These are phyloP conservation scores for Ceratotherium simum DNA, from an alignment of 2,113 vertebrate species.

Conservation along the genomic window DNA sequence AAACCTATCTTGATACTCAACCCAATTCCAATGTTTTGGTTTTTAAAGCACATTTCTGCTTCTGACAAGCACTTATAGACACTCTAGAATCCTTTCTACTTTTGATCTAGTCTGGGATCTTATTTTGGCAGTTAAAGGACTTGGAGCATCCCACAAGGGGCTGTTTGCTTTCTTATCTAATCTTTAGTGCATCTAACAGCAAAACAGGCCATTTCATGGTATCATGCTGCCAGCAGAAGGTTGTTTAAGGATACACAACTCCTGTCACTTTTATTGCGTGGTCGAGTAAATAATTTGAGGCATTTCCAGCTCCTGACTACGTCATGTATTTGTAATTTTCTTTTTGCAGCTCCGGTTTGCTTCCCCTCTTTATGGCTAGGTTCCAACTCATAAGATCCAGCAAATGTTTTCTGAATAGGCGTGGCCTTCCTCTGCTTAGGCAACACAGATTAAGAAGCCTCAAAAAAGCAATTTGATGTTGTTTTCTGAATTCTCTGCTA, in stretches of 20 bases:
- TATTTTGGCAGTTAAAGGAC: conserved; percentile 59
- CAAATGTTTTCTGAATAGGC: conserved; percentile 33
- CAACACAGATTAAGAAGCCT: conserved; percentile 39
- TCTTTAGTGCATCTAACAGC: conserved; percentile 69
- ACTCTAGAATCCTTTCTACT: background rate
- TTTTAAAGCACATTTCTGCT: conserved; percentile 41
- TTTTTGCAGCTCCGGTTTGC: background rate
- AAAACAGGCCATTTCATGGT: conserved; percentile 57
- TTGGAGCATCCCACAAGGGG: conserved; percentile 28
- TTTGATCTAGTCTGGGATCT: conserved; percentile 60
- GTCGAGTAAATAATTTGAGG: conserved; percentile 29
- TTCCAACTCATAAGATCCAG: conserved; percentile 46
- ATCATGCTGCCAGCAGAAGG: conserved; percentile 57
- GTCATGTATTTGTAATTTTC: conserved; percentile 39
- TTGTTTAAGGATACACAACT: conserved; percentile 75
- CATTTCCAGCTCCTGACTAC: conserved; percentile 63
- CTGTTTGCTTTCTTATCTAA: conserved; percentile 77
- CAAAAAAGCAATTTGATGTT: background rate
- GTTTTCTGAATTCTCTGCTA: conserved; percentile 65
- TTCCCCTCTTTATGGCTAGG: background rate
- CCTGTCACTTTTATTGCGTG: conserved; percentile 61
- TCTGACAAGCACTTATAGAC: conserved; percentile 43
- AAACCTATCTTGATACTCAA: background rate
- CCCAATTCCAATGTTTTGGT: background rate
- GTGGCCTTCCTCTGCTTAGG: background rate